phyloP scores from a whole-genome alignment of 2,888 invertebrate genomes.

The Rosalia funebris region DNA sequence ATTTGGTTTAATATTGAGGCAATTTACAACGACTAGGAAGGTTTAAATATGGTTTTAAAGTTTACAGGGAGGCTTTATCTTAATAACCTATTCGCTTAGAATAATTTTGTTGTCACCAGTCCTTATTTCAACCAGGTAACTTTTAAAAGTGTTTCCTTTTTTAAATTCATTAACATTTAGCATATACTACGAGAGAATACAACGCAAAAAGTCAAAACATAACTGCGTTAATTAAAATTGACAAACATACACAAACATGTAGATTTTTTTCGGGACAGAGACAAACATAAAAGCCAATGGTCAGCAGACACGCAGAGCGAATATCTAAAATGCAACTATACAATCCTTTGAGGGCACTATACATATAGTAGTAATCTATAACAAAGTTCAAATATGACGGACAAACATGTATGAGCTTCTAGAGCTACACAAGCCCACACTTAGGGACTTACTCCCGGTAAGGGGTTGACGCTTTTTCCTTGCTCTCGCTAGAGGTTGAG shows the following conservation, averaged over 20 bases:
- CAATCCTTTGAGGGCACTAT: constrained; percentile 34
- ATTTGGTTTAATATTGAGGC: too few species aligned
- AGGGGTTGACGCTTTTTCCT: constrained; percentile 46
- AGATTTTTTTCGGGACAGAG: constrained; percentile 36
- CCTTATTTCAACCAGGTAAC: too few species aligned
- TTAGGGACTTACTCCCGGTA: constrained; percentile 56
- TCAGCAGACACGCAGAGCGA: constrained; percentile 31
- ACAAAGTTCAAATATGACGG: constrained; percentile 23
- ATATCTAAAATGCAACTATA: constrained; percentile 38
- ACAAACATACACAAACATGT: constrained; percentile 37
- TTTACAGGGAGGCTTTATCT: too few species aligned
- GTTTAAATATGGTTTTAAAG: too few species aligned
- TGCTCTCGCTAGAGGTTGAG: constrained; percentile 42
- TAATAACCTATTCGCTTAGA: too few species aligned
- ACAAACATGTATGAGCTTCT: constrained; percentile 32
- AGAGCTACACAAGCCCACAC: constrained; percentile 42
- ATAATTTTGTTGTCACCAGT: too few species aligned
- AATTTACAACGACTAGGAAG: too few species aligned
- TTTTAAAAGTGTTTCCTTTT: too few species aligned
- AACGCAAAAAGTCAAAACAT: constrained; percentile 25
- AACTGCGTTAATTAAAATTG: background rate
- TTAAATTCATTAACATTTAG: too few species aligned
- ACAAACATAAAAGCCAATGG: constrained; percentile 31
- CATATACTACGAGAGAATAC: constrained; percentile 34
- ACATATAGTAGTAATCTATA: constrained; percentile 29